Conservation (phyloP, 35 echinoderm and acorn worm genomes). For the Ptychodera flava region DNA sequence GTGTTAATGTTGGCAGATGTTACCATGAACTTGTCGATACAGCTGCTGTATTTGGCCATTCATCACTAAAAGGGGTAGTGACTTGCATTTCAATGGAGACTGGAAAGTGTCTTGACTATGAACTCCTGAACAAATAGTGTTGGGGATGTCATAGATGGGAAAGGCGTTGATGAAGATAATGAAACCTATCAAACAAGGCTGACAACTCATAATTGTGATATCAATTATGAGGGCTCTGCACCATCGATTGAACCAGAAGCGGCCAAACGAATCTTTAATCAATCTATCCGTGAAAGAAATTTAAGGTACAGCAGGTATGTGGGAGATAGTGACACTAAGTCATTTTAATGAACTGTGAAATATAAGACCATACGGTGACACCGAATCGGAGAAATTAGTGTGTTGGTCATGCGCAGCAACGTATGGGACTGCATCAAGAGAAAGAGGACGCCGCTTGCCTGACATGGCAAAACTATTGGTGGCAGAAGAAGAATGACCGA, state of each 20-base stretch:
- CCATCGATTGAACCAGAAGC: conserved; percentile 7
- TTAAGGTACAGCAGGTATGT: conserved; percentile 15
- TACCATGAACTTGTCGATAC: not conserved
- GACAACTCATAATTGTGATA: conserved; percentile 3
- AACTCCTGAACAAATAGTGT: conserved; percentile 4
- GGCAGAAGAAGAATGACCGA: conserved; percentile 24
- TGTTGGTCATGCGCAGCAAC: conserved; percentile 39
- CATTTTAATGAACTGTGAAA: conserved; percentile 12
- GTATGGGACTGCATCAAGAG: not conserved
- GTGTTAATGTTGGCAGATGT: not conserved
- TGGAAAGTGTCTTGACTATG: not conserved
- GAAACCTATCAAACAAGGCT: not conserved
- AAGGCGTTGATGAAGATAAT: not conserved
- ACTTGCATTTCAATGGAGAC: conserved; percentile 16
- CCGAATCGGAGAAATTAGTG: conserved; percentile 26
- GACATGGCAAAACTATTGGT: conserved; percentile 15
- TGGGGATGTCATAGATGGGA: not conserved
- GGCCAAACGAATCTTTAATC: not conserved
- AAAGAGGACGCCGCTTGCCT: not conserved
- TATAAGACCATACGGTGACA: conserved; percentile 10
- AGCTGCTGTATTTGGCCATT: not conserved
- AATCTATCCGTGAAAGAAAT: not conserved
- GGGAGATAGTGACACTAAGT: conserved; percentile 38
- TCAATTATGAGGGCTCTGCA: conserved; percentile 5
- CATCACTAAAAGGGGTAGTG: conserved; percentile 5